Percentiles rank a stretch among this genome's conserved stretches.
phyloP scores from a whole-genome alignment of 2,888 invertebrate species.

The Sinohyriopsis cumingii region DNA sequence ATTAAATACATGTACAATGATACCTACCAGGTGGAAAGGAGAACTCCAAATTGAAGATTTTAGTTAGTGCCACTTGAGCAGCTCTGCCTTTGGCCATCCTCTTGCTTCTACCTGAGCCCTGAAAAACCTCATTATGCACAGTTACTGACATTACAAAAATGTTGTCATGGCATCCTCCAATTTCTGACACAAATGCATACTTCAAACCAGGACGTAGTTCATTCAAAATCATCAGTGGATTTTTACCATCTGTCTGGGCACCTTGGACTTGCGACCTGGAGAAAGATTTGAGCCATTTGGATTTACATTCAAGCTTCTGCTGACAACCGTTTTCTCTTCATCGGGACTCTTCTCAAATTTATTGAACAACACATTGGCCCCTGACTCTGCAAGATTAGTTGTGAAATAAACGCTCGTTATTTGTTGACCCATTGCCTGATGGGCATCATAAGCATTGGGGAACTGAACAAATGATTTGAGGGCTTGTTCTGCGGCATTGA shows the following conservation, averaged over 20 bases:
- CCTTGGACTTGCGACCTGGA: slow-evolving; percentile 32
- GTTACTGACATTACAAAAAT: slow-evolving; percentile 81
- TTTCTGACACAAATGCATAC: slow-evolving; percentile 72
- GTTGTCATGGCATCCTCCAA: slow-evolving; percentile 81
- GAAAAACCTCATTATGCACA: slow-evolving; percentile 75
- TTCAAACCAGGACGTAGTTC: slow-evolving; percentile 86
- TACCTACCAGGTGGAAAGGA: slow-evolving; percentile 54
- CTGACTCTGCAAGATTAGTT: slow-evolving; percentile 69
- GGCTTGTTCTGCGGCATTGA: slow-evolving; percentile 74
- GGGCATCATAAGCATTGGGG: slow-evolving; percentile 75
- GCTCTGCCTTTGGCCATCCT: slow-evolving; percentile 92
- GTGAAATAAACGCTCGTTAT: slow-evolving; percentile 74
- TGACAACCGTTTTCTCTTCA: not conserved
- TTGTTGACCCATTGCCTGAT: slow-evolving; percentile 62
- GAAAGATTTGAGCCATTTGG: slow-evolving; percentile 2
- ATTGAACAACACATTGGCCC: slow-evolving; percentile 55
- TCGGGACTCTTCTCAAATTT: slow-evolving; percentile 48
- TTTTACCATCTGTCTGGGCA: slow-evolving; percentile 70
- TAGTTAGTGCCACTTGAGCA: slow-evolving; percentile 83
- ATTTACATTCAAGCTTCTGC: too few species aligned
- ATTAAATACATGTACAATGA: too few species aligned
- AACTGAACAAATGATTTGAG: slow-evolving; percentile 64
- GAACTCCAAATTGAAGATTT: slow-evolving; percentile 64
- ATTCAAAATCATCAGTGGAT: slow-evolving; percentile 90
- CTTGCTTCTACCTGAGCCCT: slow-evolving; percentile 91